phyloP scores from a whole-genome alignment of 2,888 invertebrate genomes.

The Orthosia gothica region DNA sequence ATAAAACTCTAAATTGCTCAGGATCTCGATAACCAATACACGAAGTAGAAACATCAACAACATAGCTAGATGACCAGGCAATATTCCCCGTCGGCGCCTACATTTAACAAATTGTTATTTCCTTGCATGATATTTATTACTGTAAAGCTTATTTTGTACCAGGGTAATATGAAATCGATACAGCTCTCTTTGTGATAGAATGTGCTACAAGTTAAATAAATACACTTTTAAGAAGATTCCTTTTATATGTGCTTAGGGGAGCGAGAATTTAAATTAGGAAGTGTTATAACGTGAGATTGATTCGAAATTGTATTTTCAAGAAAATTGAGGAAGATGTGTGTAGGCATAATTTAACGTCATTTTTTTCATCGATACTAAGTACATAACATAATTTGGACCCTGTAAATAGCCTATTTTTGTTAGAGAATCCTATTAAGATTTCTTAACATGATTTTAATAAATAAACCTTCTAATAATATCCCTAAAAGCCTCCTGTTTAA shows the following conservation, averaged over 20 bases:
- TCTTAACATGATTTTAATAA: not conserved
- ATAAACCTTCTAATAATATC: not conserved
- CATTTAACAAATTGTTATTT: conserved; percentile 67
- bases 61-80: conserved; percentile 53
- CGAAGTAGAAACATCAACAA: conserved; percentile 38
- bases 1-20: conserved; percentile 28
- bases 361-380: no score
- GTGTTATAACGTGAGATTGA: conserved; percentile 23
- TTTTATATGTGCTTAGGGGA: conserved; percentile 9
- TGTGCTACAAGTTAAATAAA: conserved; percentile 23
- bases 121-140: conserved; percentile 67
- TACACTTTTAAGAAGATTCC: conserved; percentile 21
- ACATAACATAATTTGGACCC: no score
- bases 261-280: conserved; percentile 25
- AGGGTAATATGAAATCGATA: conserved; percentile 67
- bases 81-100: conserved; percentile 58
- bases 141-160: conserved; percentile 60
- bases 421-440: not conserved
- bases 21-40: conserved; percentile 33
- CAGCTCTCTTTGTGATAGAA: conserved; percentile 41
- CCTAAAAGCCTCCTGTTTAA: conserved; percentile 1
- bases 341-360: no score
- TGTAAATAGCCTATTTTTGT: no score
- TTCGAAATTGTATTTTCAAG: conserved; percentile 28
- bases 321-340: not conserved